Percentiles rank a stretch among this genome's conserved stretches.
phyloP scores from a whole-genome alignment of 1,140 invertebrate genomes.

The Bombus huntii region DNA sequence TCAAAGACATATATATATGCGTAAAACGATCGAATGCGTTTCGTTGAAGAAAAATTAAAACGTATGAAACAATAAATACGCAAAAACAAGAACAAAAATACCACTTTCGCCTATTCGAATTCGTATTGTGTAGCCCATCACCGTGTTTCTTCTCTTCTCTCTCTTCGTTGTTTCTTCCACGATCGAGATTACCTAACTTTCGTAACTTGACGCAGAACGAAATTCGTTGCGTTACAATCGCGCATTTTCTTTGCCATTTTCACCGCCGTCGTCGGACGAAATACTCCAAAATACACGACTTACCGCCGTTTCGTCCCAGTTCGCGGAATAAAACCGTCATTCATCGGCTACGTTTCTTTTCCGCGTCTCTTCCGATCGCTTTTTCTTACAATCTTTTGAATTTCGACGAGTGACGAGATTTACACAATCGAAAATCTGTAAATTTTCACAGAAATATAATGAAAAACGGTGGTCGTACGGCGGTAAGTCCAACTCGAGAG shows the following conservation, averaged over 20 bases:
- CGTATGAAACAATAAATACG: conserved; percentile 65
- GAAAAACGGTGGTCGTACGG: neutral
- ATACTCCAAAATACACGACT: neutral
- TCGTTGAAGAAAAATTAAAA: conserved; percentile 60
- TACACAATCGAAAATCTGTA: neutral
- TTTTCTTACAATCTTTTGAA: fast-evolving
- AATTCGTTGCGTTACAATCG: conserved; percentile 11
- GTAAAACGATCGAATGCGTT: conserved; percentile 55
- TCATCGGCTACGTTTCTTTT: neutral
- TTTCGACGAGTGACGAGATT: neutral
- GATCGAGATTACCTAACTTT: neutral
- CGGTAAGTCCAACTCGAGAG: neutral
- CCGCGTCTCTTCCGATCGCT: neutral
- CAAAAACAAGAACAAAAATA: conserved; percentile 68
- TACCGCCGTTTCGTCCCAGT: neutral
- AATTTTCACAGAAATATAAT: neutral
- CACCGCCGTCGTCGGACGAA: neutral
- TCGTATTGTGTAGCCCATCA: conserved; percentile 47
- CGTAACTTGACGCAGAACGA: neutral
- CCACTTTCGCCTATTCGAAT: conserved; percentile 48
- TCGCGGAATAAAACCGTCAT: neutral
- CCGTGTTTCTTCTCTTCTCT: conserved; percentile 50
- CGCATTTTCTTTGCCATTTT: neutral
- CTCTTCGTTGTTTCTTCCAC: conserved; percentile 53
- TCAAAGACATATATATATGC: conserved; percentile 46